phyloP scores from a whole-genome alignment of 2,797 vertebrate genomes.

The Toxotes lorentzi region DNA sequence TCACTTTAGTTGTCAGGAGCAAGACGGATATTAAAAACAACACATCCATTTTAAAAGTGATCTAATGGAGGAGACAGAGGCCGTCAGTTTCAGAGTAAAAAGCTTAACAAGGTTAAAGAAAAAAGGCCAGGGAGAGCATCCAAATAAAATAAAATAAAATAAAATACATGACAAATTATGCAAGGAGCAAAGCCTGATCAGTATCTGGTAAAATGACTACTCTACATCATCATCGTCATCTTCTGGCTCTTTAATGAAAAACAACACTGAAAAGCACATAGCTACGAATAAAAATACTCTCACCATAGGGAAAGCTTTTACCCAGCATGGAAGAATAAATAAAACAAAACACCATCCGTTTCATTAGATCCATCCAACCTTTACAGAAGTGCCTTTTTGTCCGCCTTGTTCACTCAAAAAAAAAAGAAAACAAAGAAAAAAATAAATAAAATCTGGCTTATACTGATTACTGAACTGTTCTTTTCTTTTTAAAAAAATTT shows the following conservation, averaged over 20 bases:
- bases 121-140: slow-evolving; percentile 12
- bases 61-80: slow-evolving; percentile 35
- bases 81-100: slow-evolving; percentile 57
- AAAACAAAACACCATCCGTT: slow-evolving; percentile 69
- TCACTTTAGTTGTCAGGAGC: slow-evolving; percentile 1
- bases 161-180: slow-evolving; percentile 41
- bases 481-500: neutral
- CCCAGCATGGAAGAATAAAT: slow-evolving; percentile 82
- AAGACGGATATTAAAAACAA: slow-evolving; percentile 34
- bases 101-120: slow-evolving; percentile 7
- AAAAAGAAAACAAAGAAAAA: slow-evolving; percentile 5
- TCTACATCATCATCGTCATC: slow-evolving; percentile 46
- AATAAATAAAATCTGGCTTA: slow-evolving; percentile 40
- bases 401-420: slow-evolving; percentile 35
- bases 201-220: slow-evolving; percentile 32
- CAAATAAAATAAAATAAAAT: slow-evolving; percentile 30
- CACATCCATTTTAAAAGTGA: slow-evolving; percentile 37
- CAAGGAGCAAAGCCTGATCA: slow-evolving; percentile 50
- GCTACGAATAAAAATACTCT: slow-evolving; percentile 79
- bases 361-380: slow-evolving; percentile 72
- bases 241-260: slow-evolving; percentile 77
- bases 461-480: slow-evolving; percentile 26
- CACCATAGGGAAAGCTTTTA: slow-evolving; percentile 84
- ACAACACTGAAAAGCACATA: slow-evolving; percentile 72
- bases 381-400: slow-evolving; percentile 80